Evolutionary conservation across 2,888 invertebrate species (phyloP).

Genomic region (Leptopilina syphax): DNA sequence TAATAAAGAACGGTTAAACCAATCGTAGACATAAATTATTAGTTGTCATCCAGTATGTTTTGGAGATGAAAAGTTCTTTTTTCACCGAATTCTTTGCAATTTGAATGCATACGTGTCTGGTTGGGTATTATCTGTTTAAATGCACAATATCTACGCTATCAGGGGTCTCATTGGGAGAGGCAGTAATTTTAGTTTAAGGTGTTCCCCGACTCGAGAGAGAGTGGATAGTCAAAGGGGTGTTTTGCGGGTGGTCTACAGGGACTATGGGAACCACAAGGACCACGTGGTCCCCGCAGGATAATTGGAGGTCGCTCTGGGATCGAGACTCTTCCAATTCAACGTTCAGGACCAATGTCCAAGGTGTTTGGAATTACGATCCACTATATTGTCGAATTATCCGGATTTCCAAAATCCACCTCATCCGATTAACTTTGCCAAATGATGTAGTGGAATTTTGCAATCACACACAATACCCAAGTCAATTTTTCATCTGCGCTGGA

Average conservation of each 20-base stretch:
- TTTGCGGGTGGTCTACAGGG: constrained; percentile 72
- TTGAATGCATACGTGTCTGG: no score
- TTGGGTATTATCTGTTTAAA: neutral
- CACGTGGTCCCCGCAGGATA: constrained; percentile 55
- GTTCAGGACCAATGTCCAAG: constrained; percentile 53
- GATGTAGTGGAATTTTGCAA: constrained; percentile 47
- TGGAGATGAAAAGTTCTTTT: no score
- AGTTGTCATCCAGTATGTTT: no score
- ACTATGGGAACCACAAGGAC: constrained; percentile 67
- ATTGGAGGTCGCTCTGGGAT: neutral
- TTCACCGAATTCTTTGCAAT: no score
- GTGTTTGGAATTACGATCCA: constrained; percentile 58
- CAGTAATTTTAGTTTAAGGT: constrained; percentile 40
- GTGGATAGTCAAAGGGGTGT: constrained; percentile 56
- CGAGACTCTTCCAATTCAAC: constrained; percentile 3
- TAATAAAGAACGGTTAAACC: no score
- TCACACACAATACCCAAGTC: neutral
- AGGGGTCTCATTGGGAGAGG: constrained; percentile 26
- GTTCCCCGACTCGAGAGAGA: constrained; percentile 22
- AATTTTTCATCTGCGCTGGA: constrained; percentile 47
- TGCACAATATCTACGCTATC: constrained; percentile 5
- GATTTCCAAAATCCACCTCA: constrained; percentile 55
- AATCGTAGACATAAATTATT: no score
- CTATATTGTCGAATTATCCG: constrained; percentile 61
- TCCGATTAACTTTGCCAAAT: constrained; percentile 54